Evolutionary conservation across 2,113 vertebrate species (phyloP), one percentile per base, ranked within the genome.

Genomic region (Gopherus flavomarginatus): DNA sequence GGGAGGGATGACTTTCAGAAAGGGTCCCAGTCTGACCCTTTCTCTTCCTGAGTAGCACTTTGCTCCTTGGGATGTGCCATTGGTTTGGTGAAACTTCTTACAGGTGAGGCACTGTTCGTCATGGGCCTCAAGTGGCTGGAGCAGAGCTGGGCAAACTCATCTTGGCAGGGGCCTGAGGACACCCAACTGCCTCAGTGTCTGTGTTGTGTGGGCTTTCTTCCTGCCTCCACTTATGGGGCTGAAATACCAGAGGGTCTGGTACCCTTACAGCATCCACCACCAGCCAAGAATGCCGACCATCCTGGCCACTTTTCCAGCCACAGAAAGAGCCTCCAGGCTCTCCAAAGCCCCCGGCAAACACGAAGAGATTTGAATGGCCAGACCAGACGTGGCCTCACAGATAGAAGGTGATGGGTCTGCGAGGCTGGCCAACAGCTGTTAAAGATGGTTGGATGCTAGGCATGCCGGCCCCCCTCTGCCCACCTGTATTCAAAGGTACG

Each of bases 41-140:
- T 13, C 8, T 6, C 65, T 47, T 4, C 2, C 44, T 65, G 6
- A 53, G 29, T 35, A 31, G 42, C 11, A 3, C 31, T 17, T 1
- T 10, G 16, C 38, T 1, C 35, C 2, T 0, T 8, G 11, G 11
- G 75, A 52, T 31, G 44, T 83, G 50, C 9, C 24, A 22, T 0
- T 27, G 42, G 0, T 47, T 87, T 54, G 0, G 2, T 57, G 16
- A 22, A 69, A 69, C 16, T 16, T 69, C 62, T 35, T 2, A 8
- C 9, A 6, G 54, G 10, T 2, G 2, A 31, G 3, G 0, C 16
- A n/a, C 89, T 38, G 56, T 2, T 89, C 65, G 29, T 31, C 21
- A 22, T 12, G 0, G 8, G 42, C 42, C 13, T 27, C 4, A 24
- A 42, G 22, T 44, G 42, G 38, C 22, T 78, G 42, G 65, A 59